Evolutionary conservation across 37 sponge, comb jelly and placozoan species (phyloP).

Genomic region (Spongia lamella): DNA sequence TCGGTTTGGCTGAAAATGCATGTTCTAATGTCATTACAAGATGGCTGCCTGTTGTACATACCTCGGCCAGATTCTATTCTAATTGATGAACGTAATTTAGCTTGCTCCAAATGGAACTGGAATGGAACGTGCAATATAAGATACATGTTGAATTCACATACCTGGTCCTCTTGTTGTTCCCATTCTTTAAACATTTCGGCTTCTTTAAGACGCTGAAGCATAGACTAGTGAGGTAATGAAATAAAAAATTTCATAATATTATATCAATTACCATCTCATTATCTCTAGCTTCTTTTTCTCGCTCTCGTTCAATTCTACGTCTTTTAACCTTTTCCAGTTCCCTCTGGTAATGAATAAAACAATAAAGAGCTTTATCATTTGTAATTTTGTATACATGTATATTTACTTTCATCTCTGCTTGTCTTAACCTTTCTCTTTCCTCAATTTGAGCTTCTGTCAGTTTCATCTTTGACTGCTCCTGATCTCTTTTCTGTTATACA

Average conservation of each 20-base stretch:
- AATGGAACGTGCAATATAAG: background rate
- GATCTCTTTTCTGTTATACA: conserved; percentile 68
- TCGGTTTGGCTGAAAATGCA: conserved; percentile 82
- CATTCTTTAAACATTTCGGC: conserved; percentile 94
- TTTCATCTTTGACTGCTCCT: conserved; percentile 57
- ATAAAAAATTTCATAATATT: background rate
- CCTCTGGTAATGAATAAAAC: conserved; percentile 11
- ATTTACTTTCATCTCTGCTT: conserved; percentile 81
- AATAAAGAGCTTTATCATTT: background rate
- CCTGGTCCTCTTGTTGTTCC: conserved; percentile 93
- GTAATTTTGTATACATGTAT: too few relatives aligned
- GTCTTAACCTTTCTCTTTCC: conserved; percentile 57
- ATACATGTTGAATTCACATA: conserved; percentile 17
- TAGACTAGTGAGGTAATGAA: conserved; percentile 23
- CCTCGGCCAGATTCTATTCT: conserved; percentile 84
- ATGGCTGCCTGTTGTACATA: conserved; percentile 1
- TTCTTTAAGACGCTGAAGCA: conserved; percentile 90
- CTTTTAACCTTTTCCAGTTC: conserved; percentile 91
- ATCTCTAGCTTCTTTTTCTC: conserved; percentile 86
- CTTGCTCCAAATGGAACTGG: conserved; percentile 96
- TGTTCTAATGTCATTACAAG: background rate
- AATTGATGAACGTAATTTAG: conserved; percentile 87
- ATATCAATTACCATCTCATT: conserved; percentile 65
- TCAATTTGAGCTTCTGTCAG: conserved; percentile 65
- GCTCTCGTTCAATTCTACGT: conserved; percentile 82